These are phyloP conservation scores for Minunthozetes semirufus DNA, from an alignment of 2,888 invertebrate genomes.

Conservation along the genomic window DNA sequence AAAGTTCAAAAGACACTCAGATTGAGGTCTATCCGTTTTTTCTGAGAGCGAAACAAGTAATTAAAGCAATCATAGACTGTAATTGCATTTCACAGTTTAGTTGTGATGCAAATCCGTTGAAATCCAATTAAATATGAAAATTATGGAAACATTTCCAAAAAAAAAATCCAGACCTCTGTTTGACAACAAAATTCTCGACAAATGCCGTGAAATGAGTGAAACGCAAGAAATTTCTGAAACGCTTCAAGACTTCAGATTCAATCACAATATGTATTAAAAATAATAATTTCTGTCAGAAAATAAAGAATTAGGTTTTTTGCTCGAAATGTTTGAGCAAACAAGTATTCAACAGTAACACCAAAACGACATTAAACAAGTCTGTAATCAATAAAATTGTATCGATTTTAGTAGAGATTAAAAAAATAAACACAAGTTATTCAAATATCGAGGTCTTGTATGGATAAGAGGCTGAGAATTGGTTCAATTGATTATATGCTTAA, in stretches of 20 bases:
- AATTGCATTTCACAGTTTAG: slow-evolving; percentile 3
- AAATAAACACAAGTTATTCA: too few species aligned
- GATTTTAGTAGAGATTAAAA: too few species aligned
- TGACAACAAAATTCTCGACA: neutral
- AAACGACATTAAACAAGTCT: too few species aligned
- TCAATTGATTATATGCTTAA: too few species aligned
- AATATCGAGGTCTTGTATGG: too few species aligned
- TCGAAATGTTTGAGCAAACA: too few species aligned
- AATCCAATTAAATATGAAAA: neutral
- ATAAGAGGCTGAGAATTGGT: too few species aligned
- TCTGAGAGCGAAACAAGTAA: neutral
- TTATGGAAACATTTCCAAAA: neutral
- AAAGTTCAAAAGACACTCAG: neutral
- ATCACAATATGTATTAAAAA: too few species aligned
- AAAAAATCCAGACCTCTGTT: neutral
- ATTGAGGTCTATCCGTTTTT: neutral
- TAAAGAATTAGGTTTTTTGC: too few species aligned
- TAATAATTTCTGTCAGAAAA: too few species aligned
- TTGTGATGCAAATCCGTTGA: neutral
- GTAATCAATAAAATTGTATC: too few species aligned
- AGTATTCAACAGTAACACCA: too few species aligned
- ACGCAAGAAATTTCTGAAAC: neutral
- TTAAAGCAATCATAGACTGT: neutral
- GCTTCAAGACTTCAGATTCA: neutral
- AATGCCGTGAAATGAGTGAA: neutral